Evolutionary conservation across 2,113 vertebrate species (phyloP).

Genomic region (Python bivittatus): DNA sequence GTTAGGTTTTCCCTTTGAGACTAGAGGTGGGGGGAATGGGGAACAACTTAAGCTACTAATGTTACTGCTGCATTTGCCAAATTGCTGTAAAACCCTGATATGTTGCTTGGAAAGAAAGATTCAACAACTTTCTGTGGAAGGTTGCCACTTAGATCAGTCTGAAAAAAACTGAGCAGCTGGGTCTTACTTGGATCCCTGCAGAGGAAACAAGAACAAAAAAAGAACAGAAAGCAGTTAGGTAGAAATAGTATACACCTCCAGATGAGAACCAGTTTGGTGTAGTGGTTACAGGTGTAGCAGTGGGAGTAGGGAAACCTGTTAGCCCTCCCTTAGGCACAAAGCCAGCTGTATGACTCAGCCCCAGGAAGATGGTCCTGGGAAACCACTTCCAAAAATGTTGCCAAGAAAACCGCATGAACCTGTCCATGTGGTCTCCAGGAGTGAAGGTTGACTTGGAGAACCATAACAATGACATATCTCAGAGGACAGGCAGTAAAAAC

Average conservation of each 20-base stretch:
- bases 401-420: neutral
- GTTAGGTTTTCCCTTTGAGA: neutral
- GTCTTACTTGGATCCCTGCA: constrained; percentile 86
- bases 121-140: constrained; percentile 90
- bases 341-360: neutral
- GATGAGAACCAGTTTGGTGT: neutral
- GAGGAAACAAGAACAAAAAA: neutral
- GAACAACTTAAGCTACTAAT: neutral
- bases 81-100: constrained; percentile 88
- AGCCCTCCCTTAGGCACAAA: neutral
- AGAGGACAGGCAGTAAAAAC: neutral
- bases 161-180: constrained; percentile 88
- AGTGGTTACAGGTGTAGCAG: neutral
- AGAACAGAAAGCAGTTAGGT: rapidly evolving
- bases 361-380: neutral
- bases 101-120: constrained; percentile 92
- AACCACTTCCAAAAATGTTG: neutral
- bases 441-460: neutral
- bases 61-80: constrained; percentile 76
- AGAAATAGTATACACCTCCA: neutral
- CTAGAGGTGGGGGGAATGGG: neutral
- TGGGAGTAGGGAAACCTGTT: neutral
- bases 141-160: constrained; percentile 89
- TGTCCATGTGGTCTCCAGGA: neutral
- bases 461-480: neutral